Conservation (phyloP, 2,113 vertebrate genomes). For the Sinocyclocheilus anophthalmus region DNA sequence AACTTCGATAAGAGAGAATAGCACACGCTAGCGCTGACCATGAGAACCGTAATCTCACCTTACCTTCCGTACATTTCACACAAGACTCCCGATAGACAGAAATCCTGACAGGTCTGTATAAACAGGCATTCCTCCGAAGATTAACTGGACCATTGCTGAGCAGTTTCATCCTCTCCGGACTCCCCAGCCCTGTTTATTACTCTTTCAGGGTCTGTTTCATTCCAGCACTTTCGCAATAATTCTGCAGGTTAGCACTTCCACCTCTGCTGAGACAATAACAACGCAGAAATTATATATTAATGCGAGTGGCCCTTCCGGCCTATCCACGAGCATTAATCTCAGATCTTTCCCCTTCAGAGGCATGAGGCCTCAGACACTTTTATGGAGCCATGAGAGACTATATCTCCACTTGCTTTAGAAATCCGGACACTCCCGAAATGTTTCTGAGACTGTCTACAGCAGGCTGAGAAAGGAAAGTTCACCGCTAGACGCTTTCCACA, state of each 20-base stretch:
- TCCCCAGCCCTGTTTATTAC: slow-evolving; percentile 33
- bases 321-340: slow-evolving; percentile 74
- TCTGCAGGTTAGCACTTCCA: slow-evolving; percentile 70
- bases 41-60: not conserved
- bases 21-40: not conserved
- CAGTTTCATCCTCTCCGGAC: not conserved
- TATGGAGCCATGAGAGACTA: slow-evolving; percentile 62
- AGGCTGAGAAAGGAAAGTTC: not conserved
- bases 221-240: slow-evolving; percentile 61
- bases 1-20: not conserved
- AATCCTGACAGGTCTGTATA: not conserved
- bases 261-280: slow-evolving; percentile 70
- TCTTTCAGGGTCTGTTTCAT: slow-evolving; percentile 36
- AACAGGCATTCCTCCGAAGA: slow-evolving; percentile 16
- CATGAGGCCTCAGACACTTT: slow-evolving; percentile 65
- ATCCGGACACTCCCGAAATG: slow-evolving; percentile 68
- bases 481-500: not conserved
- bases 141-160: not conserved
- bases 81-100: not conserved
- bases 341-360: slow-evolving; percentile 64
- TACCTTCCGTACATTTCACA: not conserved
- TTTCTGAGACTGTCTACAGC: slow-evolving; percentile 54
- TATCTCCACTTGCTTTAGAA: slow-evolving; percentile 72
- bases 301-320: slow-evolving; percentile 65
- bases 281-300: slow-evolving; percentile 76